phyloP scores from a whole-genome alignment of 2,797 vertebrate genomes.

The Ctenosaura bakeri region DNA sequence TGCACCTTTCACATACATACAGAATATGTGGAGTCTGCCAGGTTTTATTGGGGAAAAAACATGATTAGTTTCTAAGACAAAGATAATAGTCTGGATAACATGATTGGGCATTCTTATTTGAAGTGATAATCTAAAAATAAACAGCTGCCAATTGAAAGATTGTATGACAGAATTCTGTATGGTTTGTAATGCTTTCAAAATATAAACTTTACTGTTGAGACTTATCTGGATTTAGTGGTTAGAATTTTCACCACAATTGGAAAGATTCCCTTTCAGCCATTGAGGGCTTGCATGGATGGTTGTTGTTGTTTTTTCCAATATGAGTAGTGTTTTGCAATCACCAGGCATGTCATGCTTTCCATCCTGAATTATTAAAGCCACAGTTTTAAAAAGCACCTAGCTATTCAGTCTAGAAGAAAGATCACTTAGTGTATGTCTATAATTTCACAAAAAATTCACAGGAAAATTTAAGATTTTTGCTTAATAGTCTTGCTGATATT shows the following conservation, averaged over 20 bases:
- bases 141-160: neutral
- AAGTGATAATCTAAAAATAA: neutral
- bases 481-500: neutral
- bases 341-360: neutral
- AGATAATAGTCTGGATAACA: neutral
- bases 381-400: neutral
- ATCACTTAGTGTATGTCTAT: neutral
- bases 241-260: no score
- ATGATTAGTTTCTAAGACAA: neutral
- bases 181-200: neutral
- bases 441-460: neutral
- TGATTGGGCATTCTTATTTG: neutral
- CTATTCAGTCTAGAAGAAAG: neutral
- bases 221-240: neutral
- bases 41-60: neutral
- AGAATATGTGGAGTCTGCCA: no score
- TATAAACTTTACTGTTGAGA: neutral
- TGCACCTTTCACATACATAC: no score
- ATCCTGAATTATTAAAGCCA: no score
- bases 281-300: neutral
- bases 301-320: neutral
- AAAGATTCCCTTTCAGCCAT: neutral
- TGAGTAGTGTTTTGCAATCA: neutral
- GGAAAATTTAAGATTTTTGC: neutral
- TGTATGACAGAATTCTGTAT: neutral